Percentiles rank a stretch among this genome's conserved stretches.
phyloP scores from a whole-genome alignment of 2,888 invertebrate species.

The Eilema sororculum region DNA sequence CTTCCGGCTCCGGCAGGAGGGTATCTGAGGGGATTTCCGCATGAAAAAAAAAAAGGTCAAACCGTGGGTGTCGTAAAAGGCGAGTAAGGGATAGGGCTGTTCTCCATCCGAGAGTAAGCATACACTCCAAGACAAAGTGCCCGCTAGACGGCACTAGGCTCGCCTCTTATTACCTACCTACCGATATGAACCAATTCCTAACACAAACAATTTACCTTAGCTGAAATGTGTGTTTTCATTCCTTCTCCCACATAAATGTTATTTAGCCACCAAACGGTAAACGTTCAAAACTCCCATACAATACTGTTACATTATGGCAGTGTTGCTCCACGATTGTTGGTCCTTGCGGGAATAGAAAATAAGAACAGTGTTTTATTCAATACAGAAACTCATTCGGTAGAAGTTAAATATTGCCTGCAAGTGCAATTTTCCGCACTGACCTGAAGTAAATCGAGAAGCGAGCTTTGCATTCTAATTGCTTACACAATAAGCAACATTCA shows the following conservation, averaged over 20 bases:
- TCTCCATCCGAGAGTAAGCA: no score
- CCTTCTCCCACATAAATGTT: not conserved
- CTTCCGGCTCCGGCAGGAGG: no score
- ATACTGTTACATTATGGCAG: not conserved
- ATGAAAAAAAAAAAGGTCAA: no score
- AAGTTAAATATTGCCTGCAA: conserved; percentile 41
- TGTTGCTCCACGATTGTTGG: not conserved
- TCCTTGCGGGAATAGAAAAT: not conserved
- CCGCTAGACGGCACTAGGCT: no score
- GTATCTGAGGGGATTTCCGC: no score
- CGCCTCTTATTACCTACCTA: no score
- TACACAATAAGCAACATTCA: conserved; percentile 54
- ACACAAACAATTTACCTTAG: no score
- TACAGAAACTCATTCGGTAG: conserved; percentile 31
- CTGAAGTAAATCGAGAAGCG: conserved; percentile 55
- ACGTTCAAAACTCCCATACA: not conserved
- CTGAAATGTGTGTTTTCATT: not conserved
- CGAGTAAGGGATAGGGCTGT: no score
- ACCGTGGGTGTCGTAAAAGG: no score
- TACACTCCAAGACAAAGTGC: no score
- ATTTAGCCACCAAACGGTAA: not conserved
- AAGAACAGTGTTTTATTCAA: conserved; percentile 24
- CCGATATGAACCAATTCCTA: no score
- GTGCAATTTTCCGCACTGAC: conserved; percentile 56
- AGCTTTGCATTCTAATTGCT: conserved; percentile 67